Conservation (phyloP, 2,113 vertebrate species). For the Sula dactylatra region DNA sequence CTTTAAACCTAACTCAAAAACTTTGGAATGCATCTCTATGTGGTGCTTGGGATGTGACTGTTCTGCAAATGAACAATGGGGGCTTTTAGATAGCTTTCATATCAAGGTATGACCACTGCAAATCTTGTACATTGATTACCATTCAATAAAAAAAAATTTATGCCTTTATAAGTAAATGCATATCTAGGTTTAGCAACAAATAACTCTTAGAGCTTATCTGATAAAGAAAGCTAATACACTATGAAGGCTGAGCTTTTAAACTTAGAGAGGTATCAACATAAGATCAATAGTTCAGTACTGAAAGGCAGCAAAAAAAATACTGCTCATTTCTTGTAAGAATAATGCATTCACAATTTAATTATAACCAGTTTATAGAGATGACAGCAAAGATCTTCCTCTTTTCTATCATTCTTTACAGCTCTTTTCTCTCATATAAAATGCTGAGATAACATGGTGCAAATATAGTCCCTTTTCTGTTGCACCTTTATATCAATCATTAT, state of each 20-base stretch:
- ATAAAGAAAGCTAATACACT: not conserved
- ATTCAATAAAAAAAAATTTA: not conserved
- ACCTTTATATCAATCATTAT: not conserved
- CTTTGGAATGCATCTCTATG: not conserved
- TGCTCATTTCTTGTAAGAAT: not conserved
- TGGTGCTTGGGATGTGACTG: not conserved
- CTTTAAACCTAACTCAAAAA: not conserved
- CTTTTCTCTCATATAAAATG: not conserved
- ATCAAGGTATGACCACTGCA: not conserved
- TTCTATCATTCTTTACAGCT: not conserved
- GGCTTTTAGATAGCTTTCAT: not conserved
- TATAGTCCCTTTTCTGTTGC: not conserved
- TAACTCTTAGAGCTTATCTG: not conserved
- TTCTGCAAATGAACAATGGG: not conserved
- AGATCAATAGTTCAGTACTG: not conserved
- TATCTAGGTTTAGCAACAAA: not conserved
- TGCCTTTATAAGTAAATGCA: not conserved
- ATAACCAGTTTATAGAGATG: not conserved
- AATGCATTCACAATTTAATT: not conserved
- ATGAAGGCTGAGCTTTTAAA: not conserved
- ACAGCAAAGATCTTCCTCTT: not conserved
- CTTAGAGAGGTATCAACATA: not conserved
- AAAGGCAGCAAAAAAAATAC: not conserved
- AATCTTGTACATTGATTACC: not conserved
- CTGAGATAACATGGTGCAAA: not conserved